These are phyloP conservation scores for Trematomus loennbergii DNA, from an alignment of 2,113 vertebrate species.

Conservation along the genomic window DNA sequence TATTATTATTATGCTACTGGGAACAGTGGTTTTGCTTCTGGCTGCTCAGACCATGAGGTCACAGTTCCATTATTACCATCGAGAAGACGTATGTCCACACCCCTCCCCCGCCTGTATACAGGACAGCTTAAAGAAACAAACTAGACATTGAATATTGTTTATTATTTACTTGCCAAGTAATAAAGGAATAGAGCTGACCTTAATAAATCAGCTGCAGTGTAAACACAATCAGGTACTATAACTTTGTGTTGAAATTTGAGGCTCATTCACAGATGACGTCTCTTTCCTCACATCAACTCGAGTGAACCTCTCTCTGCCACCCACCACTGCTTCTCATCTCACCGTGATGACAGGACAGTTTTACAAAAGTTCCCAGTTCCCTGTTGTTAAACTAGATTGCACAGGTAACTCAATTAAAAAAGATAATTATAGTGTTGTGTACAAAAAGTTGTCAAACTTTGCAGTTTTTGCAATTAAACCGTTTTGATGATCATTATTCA, in stretches of 20 bases:
- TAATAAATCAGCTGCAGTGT: conserved; percentile 80
- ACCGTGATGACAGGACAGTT: conserved; percentile 25
- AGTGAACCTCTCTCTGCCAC: conserved; percentile 50
- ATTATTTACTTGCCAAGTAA: conserved; percentile 67
- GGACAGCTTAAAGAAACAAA: conserved; percentile 80
- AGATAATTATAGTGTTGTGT: background rate
- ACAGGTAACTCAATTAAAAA: background rate
- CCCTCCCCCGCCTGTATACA: conserved; percentile 67
- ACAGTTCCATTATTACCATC: conserved; percentile 66
- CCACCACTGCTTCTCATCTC: conserved; percentile 55
- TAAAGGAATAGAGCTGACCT: conserved; percentile 62
- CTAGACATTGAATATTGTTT: conserved; percentile 72
- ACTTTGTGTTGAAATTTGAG: conserved; percentile 74
- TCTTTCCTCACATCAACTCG: conserved; percentile 67
- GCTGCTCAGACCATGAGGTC: conserved; percentile 74
- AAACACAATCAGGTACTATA: conserved; percentile 79
- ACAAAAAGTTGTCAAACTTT: background rate
- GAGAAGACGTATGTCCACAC: conserved; percentile 71
- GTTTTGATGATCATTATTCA: no score
- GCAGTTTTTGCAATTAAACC: background rate
- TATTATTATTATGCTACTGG: conserved; percentile 4
- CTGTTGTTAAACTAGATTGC: background rate
- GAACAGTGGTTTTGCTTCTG: conserved; percentile 40
- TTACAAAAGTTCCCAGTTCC: background rate
- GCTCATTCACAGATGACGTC: conserved; percentile 64